Evolutionary conservation across 1,140 invertebrate genomes (phyloP).

Genomic region (Euura saliciscinereae): DNA sequence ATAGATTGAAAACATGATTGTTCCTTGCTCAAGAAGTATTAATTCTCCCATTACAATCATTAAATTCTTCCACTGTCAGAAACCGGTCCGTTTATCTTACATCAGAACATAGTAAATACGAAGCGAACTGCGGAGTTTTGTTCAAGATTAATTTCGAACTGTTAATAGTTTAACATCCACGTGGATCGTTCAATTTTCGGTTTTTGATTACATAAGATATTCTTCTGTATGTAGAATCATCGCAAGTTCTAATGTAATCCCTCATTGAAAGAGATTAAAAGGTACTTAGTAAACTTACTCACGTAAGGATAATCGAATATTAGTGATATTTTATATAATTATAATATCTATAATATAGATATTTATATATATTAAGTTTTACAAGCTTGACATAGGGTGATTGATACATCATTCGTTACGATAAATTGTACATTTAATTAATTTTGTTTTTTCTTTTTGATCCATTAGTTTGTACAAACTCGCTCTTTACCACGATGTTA

Average conservation of each 20-base stretch:
- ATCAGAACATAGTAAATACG: neutral
- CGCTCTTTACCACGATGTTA: neutral
- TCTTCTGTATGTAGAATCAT: neutral
- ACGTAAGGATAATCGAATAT: neutral
- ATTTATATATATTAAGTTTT: neutral
- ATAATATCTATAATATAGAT: too few species aligned
- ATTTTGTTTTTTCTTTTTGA: neutral
- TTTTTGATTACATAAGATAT: neutral
- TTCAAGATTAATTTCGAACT: too few species aligned
- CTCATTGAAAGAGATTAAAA: neutral
- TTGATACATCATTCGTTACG: neutral
- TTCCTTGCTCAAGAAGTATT: too few species aligned
- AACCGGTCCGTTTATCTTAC: too few species aligned
- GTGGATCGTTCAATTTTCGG: too few species aligned
- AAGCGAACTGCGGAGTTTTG: neutral
- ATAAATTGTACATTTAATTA: neutral
- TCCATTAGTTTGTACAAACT: neutral
- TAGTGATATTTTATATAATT: neutral
- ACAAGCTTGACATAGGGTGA: neutral
- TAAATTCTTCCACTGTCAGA: too few species aligned
- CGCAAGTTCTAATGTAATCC: neutral
- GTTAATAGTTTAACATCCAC: too few species aligned
- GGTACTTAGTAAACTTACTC: conserved; percentile 5
- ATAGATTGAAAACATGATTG: too few species aligned
- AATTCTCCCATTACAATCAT: too few species aligned